phyloP scores from a whole-genome alignment of 2,888 invertebrate genomes.

The Drosophila infuscata region DNA sequence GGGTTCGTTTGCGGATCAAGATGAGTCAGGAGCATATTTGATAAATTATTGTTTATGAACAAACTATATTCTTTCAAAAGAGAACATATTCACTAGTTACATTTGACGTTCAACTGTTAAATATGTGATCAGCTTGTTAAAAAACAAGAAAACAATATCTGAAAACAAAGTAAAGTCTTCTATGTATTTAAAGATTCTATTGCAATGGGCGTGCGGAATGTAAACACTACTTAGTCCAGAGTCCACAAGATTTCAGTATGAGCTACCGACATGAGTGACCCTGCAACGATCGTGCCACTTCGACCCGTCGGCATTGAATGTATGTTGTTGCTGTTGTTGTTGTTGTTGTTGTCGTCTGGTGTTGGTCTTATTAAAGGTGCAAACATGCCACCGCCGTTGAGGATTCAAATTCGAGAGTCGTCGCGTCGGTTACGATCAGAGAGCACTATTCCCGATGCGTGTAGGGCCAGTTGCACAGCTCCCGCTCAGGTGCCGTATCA shows the following conservation, averaged over 20 bases:
- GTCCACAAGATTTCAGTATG: slow-evolving; percentile 30
- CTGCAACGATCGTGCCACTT: slow-evolving; percentile 44
- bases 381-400: slow-evolving; percentile 80
- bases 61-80: slow-evolving; percentile 1
- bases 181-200: slow-evolving; percentile 43
- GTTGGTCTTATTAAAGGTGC: slow-evolving; percentile 81
- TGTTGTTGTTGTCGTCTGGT: slow-evolving; percentile 44
- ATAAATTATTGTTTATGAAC: slow-evolving; percentile 16
- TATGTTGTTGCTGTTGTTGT: slow-evolving; percentile 10
- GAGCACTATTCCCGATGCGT: slow-evolving; percentile 18
- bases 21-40: slow-evolving; percentile 57
- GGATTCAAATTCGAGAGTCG: slow-evolving; percentile 51
- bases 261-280: slow-evolving; percentile 30
- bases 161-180: slow-evolving; percentile 37
- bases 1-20: slow-evolving; percentile 17
- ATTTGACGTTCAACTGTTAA: slow-evolving; percentile 46
- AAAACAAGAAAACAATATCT: slow-evolving; percentile 37
- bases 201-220: slow-evolving; percentile 51
- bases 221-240: slow-evolving; percentile 44
- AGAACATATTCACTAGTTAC: background rate
- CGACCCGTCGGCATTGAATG: slow-evolving; percentile 43
- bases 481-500: slow-evolving; percentile 51
- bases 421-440: slow-evolving; percentile 74
- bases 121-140: slow-evolving; percentile 52
- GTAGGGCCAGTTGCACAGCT: slow-evolving; percentile 13